Conservation (phyloP, 2,888 invertebrate species). For the Serrognathus titanus region DNA sequence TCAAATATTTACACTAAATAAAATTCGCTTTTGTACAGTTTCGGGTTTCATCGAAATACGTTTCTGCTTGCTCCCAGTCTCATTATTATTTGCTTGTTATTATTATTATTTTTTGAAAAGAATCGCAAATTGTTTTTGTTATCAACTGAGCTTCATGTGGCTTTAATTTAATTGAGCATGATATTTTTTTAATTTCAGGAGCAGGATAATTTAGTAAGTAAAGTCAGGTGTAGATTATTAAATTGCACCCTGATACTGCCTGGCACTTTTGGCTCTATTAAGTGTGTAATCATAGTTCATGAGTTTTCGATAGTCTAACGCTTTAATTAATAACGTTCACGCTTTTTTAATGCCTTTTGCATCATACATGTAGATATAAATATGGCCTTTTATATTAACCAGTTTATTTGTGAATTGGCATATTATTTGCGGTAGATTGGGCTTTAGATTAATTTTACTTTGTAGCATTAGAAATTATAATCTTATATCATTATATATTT, state of each 20-base stretch:
- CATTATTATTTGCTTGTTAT: background rate
- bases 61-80: constrained; percentile 1
- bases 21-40: background rate
- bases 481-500: background rate
- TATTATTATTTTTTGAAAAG: background rate
- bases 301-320: too few relatives aligned
- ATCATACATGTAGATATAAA: constrained; percentile 6
- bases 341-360: too few relatives aligned
- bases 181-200: constrained; percentile 56
- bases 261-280: too few relatives aligned
- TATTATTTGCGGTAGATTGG: constrained; percentile 36
- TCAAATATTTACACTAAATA: constrained; percentile 1
- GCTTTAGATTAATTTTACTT: constrained; percentile 14
- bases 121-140: background rate
- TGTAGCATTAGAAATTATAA: background rate
- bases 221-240: constrained; percentile 12
- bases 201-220: constrained; percentile 66
- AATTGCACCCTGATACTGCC: too few relatives aligned
- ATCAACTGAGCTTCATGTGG: background rate
- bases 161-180: constrained; percentile 14
- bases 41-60: background rate
- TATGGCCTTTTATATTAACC: constrained; percentile 36
- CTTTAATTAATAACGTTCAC: too few relatives aligned
- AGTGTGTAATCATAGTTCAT: too few relatives aligned
- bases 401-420: constrained; percentile 12